Base-by-base conservation (phyloP, 1,140 invertebrate genomes). In the Drosophila erecta region DNA sequence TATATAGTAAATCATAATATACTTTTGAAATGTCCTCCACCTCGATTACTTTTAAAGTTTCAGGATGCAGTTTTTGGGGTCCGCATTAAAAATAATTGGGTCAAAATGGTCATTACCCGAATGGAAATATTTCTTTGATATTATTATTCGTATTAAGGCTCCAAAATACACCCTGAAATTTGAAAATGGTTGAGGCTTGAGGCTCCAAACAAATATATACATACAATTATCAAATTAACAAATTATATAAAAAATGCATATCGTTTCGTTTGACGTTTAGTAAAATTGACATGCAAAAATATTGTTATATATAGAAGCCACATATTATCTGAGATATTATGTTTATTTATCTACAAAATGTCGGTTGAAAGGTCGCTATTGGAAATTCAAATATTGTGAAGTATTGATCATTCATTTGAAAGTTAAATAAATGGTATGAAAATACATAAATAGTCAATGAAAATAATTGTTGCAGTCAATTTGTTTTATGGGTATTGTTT, bases 221-320 rank as follows among this genome's bases (percentile, higher is more conserved):
- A 38, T 3, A 38, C 46, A 30, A 47, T 53, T 56, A 53, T 50
- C 40, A 38, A 22, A 44, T 30, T 3, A 30, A 30, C 30, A 30
- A 7, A 15, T 44, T 67, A 71, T 60, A 59, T 44, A 66, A 59
- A 51, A 72, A 58, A 81, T 67, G 79, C 79, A 83, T 83, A 83
- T 83, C 79, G 79, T 83, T 83, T 84, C 79, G 79, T 83, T 83
- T 70, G 64, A 83, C 79, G 80, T 83, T 83, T 83, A 79, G 80
- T 56, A 84, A 81, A 83, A 79, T 79, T 81, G 60, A 83, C 46
- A 51, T 53, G 76, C 70, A 74, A 15, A 24, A 7, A 22, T 46
- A 74, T 30, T 30, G 59, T 55, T 24, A 27, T 41, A 75, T 65
- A 35, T 37, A 64, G 64, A 47, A 30, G 73, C 53, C 60, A 76